Base-by-base conservation (phyloP, 2,888 invertebrate species). In the Lasioglossum lativentre region DNA sequence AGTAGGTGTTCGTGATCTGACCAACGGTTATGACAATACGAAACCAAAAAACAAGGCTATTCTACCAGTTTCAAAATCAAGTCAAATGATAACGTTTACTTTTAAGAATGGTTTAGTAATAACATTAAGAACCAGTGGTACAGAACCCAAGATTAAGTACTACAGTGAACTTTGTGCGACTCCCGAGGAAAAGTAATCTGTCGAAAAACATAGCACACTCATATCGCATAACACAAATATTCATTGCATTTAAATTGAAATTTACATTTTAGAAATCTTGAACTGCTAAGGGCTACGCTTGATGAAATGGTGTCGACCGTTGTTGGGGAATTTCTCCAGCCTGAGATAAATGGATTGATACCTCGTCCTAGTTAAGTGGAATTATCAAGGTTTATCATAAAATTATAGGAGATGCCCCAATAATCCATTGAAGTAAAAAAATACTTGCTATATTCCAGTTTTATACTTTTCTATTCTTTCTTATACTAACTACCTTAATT, bases 131-230 rank as follows among this genome's bases (percentile, higher is more conserved):
- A 99, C 99, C 1, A 99, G 99, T 95, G 99, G 99, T 72, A 99
- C 99, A 0, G 99, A 99, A 95, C 99, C 99, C 68, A 99, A 99
- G 95, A 97, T 99, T 92, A 99, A 99, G 96, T 99, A 99, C 95
- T 99, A 99, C 95, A 98, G 98, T 0, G 99, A 99, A 95, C 96
- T 98, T 81, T 97, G 98, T 89, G 97, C 97, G 83, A 94, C 96
- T 71, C 97, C 97, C 23, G 96, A 96, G 30, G 96, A 97, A 91
- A 96, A 95, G 97, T 97, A 95, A 95, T 96, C 95, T 84, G 42
- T 73, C 47, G 27, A 63, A 52, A 68, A 73, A n/a, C 19, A 63
- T 16, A 63, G 30, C 10, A 56, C n/a, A 52, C n/a, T 12, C 56
- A 2, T 63, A 30, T 19, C 6, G 8, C 30, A 8, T 1, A 74